Base-by-base conservation (phyloP, 2,888 invertebrate genomes). In the Drosophila meridionalis region DNA sequence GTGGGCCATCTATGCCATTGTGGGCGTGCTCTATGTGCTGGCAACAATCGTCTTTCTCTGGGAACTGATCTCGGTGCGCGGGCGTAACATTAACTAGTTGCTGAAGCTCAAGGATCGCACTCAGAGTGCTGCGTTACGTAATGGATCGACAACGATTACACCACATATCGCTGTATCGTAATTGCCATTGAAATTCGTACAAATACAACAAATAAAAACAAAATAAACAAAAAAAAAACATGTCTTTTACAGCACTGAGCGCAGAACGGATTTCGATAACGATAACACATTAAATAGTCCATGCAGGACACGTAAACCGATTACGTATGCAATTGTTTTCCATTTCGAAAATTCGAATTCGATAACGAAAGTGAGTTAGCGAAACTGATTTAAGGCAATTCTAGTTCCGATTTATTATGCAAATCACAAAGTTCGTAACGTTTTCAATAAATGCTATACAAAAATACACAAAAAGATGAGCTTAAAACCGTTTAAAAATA, bases 1-100 rank as follows among this genome's bases (percentile, higher is more conserved):
- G 0, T 62, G 63, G 50, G 80, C 59, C 26, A 47, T 82, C 14
- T 87, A 78, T 48, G 11, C 69, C 4, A 63, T 84, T 8, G 62
- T 63, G 6, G 63, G 55, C 0, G 50, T 26, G 8, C 53, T 73
- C 3, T 69, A 83, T 40, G n/a, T 65, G 0, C 36, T 73, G 4
- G 73, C 83, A 0, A 32, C 80, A 7, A 6, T 79, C 8, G 52
- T 87, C 5, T 87, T 89, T 5, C 1, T 73, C 2, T 66, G 76
- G 28, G 88, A 89, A 47, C 14, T 88, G 3, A 11, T 80, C 26
- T 75, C 77, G 2, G 48, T 47, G 5, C 63, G 69, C 20, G 58
- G 53, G 26, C n/a, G 36, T 3, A 34, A 14, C 8, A 12, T 9
- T 12, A 43, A 59, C 20, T 34, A 34, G 6, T 12, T 14, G 14